Evolutionary conservation across 1,140 invertebrate genomes (phyloP).

Genomic region (Neoseiulus cucumeris): DNA sequence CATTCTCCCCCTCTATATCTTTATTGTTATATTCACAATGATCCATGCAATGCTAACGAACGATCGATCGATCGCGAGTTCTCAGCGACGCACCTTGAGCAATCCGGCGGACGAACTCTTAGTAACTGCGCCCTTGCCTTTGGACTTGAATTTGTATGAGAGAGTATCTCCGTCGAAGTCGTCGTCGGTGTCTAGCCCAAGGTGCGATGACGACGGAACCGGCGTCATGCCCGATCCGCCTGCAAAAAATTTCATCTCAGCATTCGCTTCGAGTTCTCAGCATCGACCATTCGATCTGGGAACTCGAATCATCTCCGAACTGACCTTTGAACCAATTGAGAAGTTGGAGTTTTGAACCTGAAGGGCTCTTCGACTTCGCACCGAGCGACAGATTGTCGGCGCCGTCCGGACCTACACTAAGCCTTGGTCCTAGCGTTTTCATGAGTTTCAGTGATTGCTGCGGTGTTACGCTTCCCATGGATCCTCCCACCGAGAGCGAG

Average conservation of each 20-base stretch:
- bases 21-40: slow-evolving; percentile 37
- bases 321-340: slow-evolving; percentile 7
- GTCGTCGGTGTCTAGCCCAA: slow-evolving; percentile 9
- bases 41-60: slow-evolving; percentile 27
- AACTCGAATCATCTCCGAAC: too few relatives aligned
- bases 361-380: slow-evolving; percentile 3
- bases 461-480: slow-evolving; percentile 9
- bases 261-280: slow-evolving; percentile 11
- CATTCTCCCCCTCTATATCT: too few relatives aligned
- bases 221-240: slow-evolving; percentile 10
- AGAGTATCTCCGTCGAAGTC: slow-evolving; percentile 2
- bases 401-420: slow-evolving; percentile 5
- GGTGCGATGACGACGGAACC: slow-evolving; percentile 4
- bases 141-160: slow-evolving; percentile 19
- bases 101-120: slow-evolving; percentile 13
- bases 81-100: neutral
- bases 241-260: neutral
- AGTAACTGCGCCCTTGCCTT: slow-evolving; percentile 15
- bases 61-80: neutral
- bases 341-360: slow-evolving; percentile 6
- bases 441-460: slow-evolving; percentile 6
- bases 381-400: slow-evolving; percentile 7
- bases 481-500: slow-evolving; percentile 32
- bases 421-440: slow-evolving; percentile 4
- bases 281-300: too few relatives aligned